Base-by-base conservation (phyloP, 2,113 vertebrate genomes). In the Clarias batrachus region DNA sequence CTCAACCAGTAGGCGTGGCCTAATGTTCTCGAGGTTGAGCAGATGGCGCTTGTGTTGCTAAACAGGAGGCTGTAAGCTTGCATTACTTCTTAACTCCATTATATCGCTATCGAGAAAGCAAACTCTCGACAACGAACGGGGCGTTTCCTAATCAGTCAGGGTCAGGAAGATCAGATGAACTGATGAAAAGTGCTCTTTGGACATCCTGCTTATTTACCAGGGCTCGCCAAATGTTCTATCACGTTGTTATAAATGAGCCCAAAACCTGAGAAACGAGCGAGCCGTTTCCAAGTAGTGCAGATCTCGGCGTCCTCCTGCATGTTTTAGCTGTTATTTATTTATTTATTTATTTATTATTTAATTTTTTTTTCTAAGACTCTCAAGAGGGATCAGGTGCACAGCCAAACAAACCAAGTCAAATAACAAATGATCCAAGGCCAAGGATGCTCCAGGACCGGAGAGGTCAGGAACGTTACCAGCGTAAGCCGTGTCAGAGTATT, bases 401-500 rank as follows among this genome's bases (percentile, higher is more conserved):
- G 6, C n/a, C 25, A 21, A 21, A 59, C 76, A 33, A 57, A 59
- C 54, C 19, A 57, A 30, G 17, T 33, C 27, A 57, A 59, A 78
- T 78, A 59, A 79, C 77, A 33, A 19, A 57, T 19, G 17, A 57
- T 78, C 52, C 3, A 5, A 79, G 56, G 27, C 77, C 77, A 59
- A 59, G 77, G 77, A 30, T 79, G 77, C 77, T 59, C 17, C 27
- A 79, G 25, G 56, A 33, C 77, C 77, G 48, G 48, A 33, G 27
- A 54, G 25, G 6, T 57, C 54, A 3, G 25, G 74, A 56, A 21
- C 2, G 33, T 79, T 78, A 85, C 76, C 48, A 48, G 48, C 48
- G 30, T 52, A 78, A 85, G 48, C 33, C 5, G 25, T 66, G 84
- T 66, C 60, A 27, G 12, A 56, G n/a, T 66, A 85, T 78, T 85